Conservation (phyloP, 2,113 vertebrate species). For the Pseudorhombus dupliciocellatus region DNA sequence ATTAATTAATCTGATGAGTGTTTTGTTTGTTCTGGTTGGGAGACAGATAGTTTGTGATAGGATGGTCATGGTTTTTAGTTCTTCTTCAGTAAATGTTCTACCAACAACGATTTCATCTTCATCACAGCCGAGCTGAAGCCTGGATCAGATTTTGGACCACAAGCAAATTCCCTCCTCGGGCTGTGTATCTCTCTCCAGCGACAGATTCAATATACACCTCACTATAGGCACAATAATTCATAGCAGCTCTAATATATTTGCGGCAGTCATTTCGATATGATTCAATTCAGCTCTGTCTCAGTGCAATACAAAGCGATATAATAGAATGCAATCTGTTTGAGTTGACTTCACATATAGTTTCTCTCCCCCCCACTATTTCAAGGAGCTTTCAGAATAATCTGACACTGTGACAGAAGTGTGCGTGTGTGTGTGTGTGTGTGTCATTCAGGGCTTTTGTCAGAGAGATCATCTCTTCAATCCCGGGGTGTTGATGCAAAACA, state of each 20-base stretch:
- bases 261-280: constrained; percentile 51
- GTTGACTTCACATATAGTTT: constrained; percentile 55
- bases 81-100: neutral
- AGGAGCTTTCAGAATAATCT: constrained; percentile 35
- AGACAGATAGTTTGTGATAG: too few species aligned
- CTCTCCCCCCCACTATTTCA: constrained; percentile 11
- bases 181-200: constrained; percentile 29
- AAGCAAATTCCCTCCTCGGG: constrained; percentile 34
- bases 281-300: constrained; percentile 52
- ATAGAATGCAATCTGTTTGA: constrained; percentile 47
- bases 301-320: constrained; percentile 42
- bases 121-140: constrained; percentile 29
- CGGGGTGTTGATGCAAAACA: neutral
- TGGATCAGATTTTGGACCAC: constrained; percentile 43
- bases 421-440: neutral
- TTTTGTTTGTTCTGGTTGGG: too few species aligned
- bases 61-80: neutral
- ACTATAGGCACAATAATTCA: constrained; percentile 47
- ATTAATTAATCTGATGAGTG: too few species aligned
- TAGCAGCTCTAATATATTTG: constrained; percentile 48
- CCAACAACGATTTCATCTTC: constrained; percentile 34
- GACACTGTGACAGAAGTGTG: constrained; percentile 12
- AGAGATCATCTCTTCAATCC: constrained; percentile 19
- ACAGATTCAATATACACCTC: constrained; percentile 61
- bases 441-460: constrained; percentile 16